A percentile compares a stretch with the other conserved stretches of the same genome.
Conservation (phyloP, 2,888 invertebrate species). For the Onchidella celtica region DNA sequence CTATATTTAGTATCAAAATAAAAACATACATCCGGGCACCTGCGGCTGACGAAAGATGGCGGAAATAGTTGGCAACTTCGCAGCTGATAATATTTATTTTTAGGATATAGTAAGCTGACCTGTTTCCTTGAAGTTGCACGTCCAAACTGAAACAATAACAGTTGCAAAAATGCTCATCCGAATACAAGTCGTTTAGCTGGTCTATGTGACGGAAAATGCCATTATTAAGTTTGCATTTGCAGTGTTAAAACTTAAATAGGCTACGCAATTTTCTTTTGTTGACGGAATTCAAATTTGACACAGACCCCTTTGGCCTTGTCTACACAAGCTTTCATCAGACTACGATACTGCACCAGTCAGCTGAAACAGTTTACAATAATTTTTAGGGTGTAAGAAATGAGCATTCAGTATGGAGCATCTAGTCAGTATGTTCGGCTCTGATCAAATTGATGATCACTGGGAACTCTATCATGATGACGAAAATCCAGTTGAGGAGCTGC, state of each 20-base stretch:
- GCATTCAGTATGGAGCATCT: conserved; percentile 88
- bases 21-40: background rate
- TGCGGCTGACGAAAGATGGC: conserved; percentile 61
- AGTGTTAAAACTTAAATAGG: no score
- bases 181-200: background rate
- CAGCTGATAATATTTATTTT: conserved; percentile 48
- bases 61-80: conserved; percentile 51
- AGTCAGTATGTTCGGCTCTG: conserved; percentile 89
- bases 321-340: no score
- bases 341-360: no score
- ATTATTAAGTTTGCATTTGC: background rate
- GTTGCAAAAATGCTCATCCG: background rate
- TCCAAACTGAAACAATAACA: background rate
- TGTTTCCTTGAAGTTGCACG: background rate
- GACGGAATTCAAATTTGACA: no score
- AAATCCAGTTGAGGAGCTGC: conserved; percentile 60
- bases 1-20: conserved; percentile 20
- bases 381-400: background rate
- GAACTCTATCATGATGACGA: conserved; percentile 11
- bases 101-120: conserved; percentile 36
- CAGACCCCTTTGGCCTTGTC: no score
- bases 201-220: no score
- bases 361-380: no score
- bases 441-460: conserved; percentile 50
- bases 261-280: no score